These are phyloP conservation scores for Nycticorax nycticorax DNA, from an alignment of 2,113 vertebrate genomes.

Conservation along the genomic window DNA sequence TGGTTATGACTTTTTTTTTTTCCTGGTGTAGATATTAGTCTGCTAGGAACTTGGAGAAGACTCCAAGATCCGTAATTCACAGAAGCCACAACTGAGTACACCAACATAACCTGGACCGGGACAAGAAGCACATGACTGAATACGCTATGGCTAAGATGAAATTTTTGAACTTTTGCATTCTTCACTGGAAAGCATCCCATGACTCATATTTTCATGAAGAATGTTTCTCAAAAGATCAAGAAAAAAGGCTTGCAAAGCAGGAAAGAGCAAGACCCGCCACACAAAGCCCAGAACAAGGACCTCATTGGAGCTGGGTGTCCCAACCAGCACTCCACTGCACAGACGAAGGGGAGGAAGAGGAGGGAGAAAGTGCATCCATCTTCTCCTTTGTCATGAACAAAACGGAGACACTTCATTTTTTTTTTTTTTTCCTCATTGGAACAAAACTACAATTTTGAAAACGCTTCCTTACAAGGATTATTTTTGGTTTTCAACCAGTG, in stretches of 20 bases:
- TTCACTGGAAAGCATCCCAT: not conserved
- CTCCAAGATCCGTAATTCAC: not conserved
- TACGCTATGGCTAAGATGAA: not conserved
- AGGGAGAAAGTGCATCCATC: not conserved
- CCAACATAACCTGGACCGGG: accelerated
- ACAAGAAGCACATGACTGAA: not conserved
- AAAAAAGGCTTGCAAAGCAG: not conserved
- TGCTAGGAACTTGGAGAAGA: not conserved
- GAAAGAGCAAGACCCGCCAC: accelerated
- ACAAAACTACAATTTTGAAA: not conserved
- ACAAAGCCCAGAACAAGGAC: not conserved
- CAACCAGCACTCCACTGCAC: not conserved
- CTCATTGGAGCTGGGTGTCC: not conserved
- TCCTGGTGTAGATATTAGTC: not conserved
- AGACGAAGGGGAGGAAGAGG: accelerated
- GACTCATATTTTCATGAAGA: not conserved
- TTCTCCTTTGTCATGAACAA: not conserved
- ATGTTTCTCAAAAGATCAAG: not conserved
- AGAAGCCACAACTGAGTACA: not conserved
- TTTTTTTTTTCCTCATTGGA: not conserved
- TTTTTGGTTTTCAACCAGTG: not conserved
- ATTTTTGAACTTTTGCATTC: not conserved
- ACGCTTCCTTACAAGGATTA: not conserved
- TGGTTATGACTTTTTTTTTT: not conserved
- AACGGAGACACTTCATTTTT: not conserved